phyloP scores from a whole-genome alignment of 2,797 vertebrate genomes.

The Melanotaenia nigrans region DNA sequence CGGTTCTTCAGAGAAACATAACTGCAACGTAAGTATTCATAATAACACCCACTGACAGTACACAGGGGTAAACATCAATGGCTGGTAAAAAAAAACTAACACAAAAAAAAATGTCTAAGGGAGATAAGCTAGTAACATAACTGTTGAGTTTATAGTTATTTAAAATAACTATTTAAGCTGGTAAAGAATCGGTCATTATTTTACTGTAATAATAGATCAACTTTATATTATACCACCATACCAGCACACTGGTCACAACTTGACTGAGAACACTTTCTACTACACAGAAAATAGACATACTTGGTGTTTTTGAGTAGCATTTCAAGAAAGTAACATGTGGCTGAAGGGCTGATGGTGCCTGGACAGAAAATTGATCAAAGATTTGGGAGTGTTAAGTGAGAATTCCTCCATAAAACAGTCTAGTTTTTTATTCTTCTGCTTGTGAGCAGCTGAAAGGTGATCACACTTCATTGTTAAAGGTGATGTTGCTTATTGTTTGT shows the following conservation, averaged over 20 bases:
- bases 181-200: background rate
- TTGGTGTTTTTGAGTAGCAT: too few species aligned
- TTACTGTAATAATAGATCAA: background rate
- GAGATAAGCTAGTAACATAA: too few species aligned
- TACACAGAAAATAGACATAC: too few species aligned
- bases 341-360: too few species aligned
- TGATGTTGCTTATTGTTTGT: slow-evolving; percentile 3
- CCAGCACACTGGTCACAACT: too few species aligned
- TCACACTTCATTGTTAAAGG: slow-evolving; percentile 2
- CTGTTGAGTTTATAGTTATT: too few species aligned
- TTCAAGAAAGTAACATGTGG: too few species aligned
- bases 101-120: too few species aligned
- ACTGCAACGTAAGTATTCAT: slow-evolving; percentile 86
- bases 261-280: too few species aligned
- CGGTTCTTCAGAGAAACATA: slow-evolving; percentile 89
- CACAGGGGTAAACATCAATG: background rate
- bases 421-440: background rate
- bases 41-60: background rate
- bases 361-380: background rate
- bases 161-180: too few species aligned
- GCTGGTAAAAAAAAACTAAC: too few species aligned
- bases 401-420: background rate
- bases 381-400: background rate
- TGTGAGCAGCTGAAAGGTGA: slow-evolving; percentile 9
- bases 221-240: too few species aligned